Evolutionary conservation across 2,797 vertebrate species (phyloP).

Genomic region (Nasua narica): DNA sequence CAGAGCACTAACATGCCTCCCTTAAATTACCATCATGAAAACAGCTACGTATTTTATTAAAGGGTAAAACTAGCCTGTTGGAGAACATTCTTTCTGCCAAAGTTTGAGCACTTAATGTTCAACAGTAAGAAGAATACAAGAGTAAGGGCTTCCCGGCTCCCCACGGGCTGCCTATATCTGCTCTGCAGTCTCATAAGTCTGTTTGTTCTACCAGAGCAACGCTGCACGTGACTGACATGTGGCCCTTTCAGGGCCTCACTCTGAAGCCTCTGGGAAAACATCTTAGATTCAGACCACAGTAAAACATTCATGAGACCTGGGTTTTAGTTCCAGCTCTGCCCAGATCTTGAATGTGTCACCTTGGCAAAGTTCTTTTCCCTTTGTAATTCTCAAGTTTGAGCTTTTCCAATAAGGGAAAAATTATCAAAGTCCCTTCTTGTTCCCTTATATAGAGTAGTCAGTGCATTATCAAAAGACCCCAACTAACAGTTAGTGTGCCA

Average conservation of each 20-base stretch:
- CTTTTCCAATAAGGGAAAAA: background rate
- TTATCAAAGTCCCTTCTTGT: background rate
- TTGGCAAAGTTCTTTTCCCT: background rate
- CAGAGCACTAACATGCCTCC: background rate
- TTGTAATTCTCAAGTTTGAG: background rate
- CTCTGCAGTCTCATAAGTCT: background rate
- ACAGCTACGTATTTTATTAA: background rate
- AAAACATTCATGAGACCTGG: background rate
- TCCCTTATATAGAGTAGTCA: background rate
- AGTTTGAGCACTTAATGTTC: background rate
- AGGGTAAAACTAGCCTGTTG: background rate
- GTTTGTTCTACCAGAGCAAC: background rate
- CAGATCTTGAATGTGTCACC: background rate
- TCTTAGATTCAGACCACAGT: background rate
- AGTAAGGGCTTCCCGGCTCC: background rate
- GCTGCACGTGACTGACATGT: background rate
- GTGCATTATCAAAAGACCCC: background rate
- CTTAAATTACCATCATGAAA: background rate
- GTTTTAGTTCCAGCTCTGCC: background rate
- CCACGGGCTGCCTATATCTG: background rate
- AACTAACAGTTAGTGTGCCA: background rate
- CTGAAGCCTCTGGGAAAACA: background rate
- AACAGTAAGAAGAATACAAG: background rate
- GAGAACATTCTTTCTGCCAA: background rate
- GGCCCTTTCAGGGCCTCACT: background rate